Conservation (phyloP, 2,797 vertebrate genomes). For the Ctenosaura bakeri region DNA sequence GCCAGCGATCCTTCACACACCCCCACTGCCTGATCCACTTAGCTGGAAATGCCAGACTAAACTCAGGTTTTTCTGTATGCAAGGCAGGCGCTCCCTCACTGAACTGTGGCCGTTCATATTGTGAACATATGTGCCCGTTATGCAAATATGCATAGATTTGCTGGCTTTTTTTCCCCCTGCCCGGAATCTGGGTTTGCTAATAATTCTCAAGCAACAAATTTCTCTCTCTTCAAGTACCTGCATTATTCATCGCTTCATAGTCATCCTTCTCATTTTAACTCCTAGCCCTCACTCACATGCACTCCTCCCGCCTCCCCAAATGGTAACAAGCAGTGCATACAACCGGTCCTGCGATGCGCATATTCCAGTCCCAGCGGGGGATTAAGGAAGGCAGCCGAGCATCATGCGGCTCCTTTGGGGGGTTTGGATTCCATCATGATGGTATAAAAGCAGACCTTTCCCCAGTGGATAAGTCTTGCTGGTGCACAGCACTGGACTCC, state of each 20-base stretch:
- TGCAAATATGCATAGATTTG: not conserved
- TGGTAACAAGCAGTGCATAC: no score
- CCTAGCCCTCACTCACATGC: no score
- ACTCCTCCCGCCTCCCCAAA: no score
- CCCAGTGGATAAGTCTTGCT: not conserved
- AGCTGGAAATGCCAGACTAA: no score
- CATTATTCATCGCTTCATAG: not conserved
- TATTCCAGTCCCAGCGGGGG: not conserved
- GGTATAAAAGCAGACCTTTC: constrained; percentile 2
- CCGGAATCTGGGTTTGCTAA: not conserved
- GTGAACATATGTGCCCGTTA: not conserved
- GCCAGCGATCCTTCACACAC: no score
- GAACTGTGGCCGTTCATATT: not conserved
- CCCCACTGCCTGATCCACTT: not conserved
- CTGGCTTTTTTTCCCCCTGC: no score
- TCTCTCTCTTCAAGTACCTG: no score
- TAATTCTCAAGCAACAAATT: not conserved
- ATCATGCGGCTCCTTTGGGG: not conserved
- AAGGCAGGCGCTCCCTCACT: not conserved
- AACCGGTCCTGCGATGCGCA: fast-evolving
- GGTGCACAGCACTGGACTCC: constrained; percentile 38
- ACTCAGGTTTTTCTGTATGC: not conserved
- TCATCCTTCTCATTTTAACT: not conserved
- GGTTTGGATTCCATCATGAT: not conserved
- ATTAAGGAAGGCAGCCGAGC: not conserved